Evolutionary conservation across 1,140 invertebrate genomes (phyloP), one percentile per base, ranked within the genome.

Genomic region (Temnothorax longispinosus): DNA sequence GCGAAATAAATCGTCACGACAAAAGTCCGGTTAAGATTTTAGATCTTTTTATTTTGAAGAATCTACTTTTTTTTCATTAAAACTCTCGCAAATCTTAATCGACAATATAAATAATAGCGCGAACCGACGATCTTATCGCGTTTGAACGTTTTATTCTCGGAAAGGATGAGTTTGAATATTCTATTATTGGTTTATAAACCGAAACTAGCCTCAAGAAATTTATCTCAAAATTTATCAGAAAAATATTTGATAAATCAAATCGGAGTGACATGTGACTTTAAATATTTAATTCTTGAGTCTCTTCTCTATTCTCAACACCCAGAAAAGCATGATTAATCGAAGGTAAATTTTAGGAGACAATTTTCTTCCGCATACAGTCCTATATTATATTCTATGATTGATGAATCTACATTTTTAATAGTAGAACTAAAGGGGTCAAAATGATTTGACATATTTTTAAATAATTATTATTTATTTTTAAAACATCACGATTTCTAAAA

Each of bases 1-100:
- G 75, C 41, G 47, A 69, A 15, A 81, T 81, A 69, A 81, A 81
- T 52, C 64, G 62, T 38, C 38, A 13, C n/a, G 38, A 81, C 52
- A 13, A 81, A 7, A 27, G 2, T 38, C 47, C 6, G 11, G 8
- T 18, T 60, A 44, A 52, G 21, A 54, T 41, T 15, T 41, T 27
- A 21, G 27, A 1, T 11, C n/a, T 18, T 41, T 54, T 56, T 27
- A 54, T 44, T 56, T 69, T 15, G 21, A 21, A 47, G 44, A 2
- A 21, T 21, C 38, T 8, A 2, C 27, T 21, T 32, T 41, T 64
- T 27, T 77, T 44, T 58, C n/a, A 6, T 38, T 32, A n/a, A 10
- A 41, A 58, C 35, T n/a, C 21, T 15, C n/a, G 76, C 11, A 13
- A 21, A 18, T 76, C 21, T 44, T 11, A 35, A 35, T 64, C 18